Evolutionary conservation across 1,140 invertebrate genomes (phyloP), one percentile per base, ranked within the genome.

Genomic region (Nymphalis io): DNA sequence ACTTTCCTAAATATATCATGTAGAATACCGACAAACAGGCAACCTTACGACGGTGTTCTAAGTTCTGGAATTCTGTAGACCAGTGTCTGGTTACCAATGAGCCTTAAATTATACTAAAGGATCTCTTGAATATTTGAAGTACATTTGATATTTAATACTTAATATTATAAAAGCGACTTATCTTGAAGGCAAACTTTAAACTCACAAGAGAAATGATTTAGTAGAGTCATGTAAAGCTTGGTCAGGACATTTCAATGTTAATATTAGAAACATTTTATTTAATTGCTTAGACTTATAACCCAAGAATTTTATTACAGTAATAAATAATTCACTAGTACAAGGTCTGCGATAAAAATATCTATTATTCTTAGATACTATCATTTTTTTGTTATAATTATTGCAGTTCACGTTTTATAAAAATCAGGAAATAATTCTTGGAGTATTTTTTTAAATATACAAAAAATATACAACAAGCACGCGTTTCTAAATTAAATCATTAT

Each of bases 221-320:
- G n/a, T 46, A 46, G 15, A 6, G n/a, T n/a, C n/a, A 8, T 16
- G 42, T 6, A 46, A 51, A 51, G 21, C 51, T 10, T 13, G 51
- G 20, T 16, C 15, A 18, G 23, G 27, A 15, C 55, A 38, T 16
- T 58, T 33, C n/a, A 33, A 58, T 38, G 27, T 51, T 21, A 51
- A 51, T 51, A 51, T 51, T 18, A 51, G 46, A 51, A 21, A 51
- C 20, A 51, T 51, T 51, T 51, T 11, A 20, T 51, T 18, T 51
- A 51, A 20, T 48, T 48, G 16, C 16, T 10, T 11, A 51, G 46
- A 51, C 5, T 51, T 51, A 20, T 20, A 20, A 51, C 20, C 46
- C 12, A 20, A 51, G 16, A 46, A n/a, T 51, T 51, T 51, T 51
- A 51, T 20, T 20, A 51, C 46, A 11, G 18, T 6, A 51, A 51